Conservation (phyloP, 2,888 invertebrate species). For the Tiliacea aurago region DNA sequence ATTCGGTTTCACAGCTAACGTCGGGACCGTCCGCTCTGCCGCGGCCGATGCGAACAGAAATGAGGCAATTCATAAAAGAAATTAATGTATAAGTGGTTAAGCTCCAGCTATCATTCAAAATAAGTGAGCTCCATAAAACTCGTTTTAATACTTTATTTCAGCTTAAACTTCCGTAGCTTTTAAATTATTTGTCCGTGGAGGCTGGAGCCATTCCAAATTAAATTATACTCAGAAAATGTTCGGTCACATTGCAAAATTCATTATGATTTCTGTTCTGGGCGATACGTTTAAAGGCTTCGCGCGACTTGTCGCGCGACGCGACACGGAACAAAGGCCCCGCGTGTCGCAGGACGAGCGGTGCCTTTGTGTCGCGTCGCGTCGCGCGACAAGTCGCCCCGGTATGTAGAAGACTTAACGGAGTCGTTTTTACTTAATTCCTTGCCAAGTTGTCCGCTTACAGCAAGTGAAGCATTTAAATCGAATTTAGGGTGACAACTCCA, state of each 20-base stretch:
- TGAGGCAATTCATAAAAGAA: constrained; percentile 80
- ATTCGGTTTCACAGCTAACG: constrained; percentile 65
- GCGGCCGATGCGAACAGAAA: constrained; percentile 62
- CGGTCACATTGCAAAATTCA: constrained; percentile 83
- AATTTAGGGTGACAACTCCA: constrained; percentile 68
- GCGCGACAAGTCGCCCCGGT: no score
- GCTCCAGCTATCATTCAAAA: constrained; percentile 85
- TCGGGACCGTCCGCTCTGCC: constrained; percentile 20
- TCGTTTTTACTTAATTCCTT: constrained; percentile 74
- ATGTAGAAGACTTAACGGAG: no score
- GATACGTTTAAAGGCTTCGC: no score
- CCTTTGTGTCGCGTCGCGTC: no score
- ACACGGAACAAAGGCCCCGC: no score
- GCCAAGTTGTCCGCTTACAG: constrained; percentile 70
- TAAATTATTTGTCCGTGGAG: constrained; percentile 87
- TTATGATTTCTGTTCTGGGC: constrained; percentile 78
- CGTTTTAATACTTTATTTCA: constrained; percentile 88
- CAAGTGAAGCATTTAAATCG: constrained; percentile 69
- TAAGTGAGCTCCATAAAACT: constrained; percentile 83
- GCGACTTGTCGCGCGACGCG: no score
- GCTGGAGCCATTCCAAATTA: constrained; percentile 88
- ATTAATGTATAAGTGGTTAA: constrained; percentile 83
- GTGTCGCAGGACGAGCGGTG: no score
- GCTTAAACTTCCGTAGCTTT: constrained; percentile 87
- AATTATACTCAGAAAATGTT: constrained; percentile 86